Conservation (phyloP, 2,113 vertebrate species). For the Podocnemis expansa region DNA sequence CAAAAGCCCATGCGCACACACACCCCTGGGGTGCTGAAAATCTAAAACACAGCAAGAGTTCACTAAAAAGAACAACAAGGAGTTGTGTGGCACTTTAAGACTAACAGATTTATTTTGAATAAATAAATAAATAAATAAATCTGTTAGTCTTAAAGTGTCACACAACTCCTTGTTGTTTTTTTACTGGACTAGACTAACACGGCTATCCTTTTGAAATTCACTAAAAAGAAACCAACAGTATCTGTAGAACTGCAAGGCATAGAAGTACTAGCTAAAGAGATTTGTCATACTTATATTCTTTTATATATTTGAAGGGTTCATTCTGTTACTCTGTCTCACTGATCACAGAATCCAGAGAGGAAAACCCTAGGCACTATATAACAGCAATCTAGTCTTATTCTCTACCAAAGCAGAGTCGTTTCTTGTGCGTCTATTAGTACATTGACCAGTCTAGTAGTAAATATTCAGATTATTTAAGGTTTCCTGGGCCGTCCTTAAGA, state of each 20-base stretch:
- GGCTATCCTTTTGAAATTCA: too few species aligned
- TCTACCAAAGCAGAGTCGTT: not conserved
- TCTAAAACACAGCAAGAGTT: constrained; percentile 6
- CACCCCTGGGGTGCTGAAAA: not conserved
- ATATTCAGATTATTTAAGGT: not conserved
- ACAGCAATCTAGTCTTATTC: not conserved
- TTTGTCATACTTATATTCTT: not conserved
- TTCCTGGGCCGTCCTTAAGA: not conserved
- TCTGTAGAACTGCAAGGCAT: not conserved
- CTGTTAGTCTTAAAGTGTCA: too few species aligned
- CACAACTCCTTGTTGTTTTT: too few species aligned
- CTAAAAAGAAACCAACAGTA: not conserved
- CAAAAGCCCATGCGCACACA: not conserved
- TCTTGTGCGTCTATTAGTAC: rapidly evolving
- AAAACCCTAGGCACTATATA: not conserved
- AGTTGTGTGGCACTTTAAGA: too few species aligned
- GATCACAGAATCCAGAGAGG: not conserved
- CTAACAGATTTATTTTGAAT: too few species aligned
- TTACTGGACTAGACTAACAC: too few species aligned
- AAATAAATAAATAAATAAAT: too few species aligned
- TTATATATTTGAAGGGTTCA: not conserved
- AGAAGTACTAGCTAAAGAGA: not conserved
- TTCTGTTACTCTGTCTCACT: not conserved
- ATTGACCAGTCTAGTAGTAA: not conserved
- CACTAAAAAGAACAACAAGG: constrained; percentile 16